Percentiles rank a stretch among this genome's conserved stretches.
Evolutionary conservation across 2,888 invertebrate species (phyloP).

Genomic region (Polyommatus icarus): DNA sequence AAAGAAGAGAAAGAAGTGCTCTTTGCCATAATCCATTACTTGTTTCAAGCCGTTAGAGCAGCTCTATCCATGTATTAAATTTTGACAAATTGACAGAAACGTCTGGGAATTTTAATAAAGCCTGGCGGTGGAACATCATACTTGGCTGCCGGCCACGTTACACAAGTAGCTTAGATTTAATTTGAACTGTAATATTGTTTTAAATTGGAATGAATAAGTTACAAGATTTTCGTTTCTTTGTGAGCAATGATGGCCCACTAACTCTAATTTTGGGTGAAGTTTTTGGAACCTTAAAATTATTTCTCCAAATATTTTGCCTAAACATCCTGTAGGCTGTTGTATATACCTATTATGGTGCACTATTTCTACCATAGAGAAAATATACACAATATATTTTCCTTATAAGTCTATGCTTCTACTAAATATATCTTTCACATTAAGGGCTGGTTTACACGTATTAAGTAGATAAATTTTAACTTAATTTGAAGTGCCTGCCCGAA

Average conservation of each 20-base stretch:
- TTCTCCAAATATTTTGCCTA: neutral
- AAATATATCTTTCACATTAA: no score
- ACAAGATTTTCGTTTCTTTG: neutral
- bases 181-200: slow-evolving; percentile 5
- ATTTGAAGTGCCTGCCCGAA: no score
- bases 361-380: no score
- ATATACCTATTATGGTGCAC: neutral
- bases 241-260: neutral
- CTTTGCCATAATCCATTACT: neutral
- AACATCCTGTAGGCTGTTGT: neutral
- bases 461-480: no score
- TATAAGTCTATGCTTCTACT: no score
- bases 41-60: neutral
- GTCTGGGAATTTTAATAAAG: slow-evolving; percentile 25
- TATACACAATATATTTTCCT: no score
- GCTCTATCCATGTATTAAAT: slow-evolving; percentile 15
- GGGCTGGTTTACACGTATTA: no score
- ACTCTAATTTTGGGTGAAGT: neutral
- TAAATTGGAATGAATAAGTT: slow-evolving; percentile 1
- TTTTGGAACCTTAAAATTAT: neutral
- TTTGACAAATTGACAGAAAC: slow-evolving; percentile 29
- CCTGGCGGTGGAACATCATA: slow-evolving; percentile 3
- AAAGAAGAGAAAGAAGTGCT: neutral
- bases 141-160: slow-evolving; percentile 24
- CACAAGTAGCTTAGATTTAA: slow-evolving; percentile 8